phyloP scores from a whole-genome alignment of 2,797 vertebrate species.

The Alfaro cultratus region DNA sequence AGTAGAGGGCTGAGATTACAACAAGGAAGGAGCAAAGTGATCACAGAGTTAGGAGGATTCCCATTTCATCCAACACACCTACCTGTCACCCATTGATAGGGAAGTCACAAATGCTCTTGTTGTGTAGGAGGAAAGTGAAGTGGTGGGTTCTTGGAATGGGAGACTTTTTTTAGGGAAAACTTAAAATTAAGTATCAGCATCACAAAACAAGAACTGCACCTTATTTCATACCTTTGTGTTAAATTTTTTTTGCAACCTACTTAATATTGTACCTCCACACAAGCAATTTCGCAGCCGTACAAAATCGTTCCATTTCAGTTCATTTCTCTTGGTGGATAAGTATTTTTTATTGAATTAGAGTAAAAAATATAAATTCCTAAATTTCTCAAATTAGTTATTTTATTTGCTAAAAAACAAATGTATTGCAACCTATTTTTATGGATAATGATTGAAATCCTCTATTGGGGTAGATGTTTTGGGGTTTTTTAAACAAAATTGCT shows the following conservation, averaged over 20 bases:
- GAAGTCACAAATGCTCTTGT: not conserved
- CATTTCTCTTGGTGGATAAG: not conserved
- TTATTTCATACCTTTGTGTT: not conserved
- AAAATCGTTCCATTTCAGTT: not conserved
- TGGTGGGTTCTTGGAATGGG: not conserved
- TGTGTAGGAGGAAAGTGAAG: not conserved
- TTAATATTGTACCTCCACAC: not conserved
- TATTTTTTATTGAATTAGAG: not conserved
- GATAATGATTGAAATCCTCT: not conserved
- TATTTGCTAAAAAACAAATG: not conserved
- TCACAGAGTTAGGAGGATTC: constrained; percentile 34
- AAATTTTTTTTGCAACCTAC: not conserved
- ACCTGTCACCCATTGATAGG: not conserved
- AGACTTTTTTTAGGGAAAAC: not conserved
- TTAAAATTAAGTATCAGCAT: not conserved
- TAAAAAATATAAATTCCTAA: not conserved
- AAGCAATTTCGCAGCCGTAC: not conserved
- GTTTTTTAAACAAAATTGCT: not conserved
- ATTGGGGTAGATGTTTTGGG: no score
- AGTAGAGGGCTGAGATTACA: constrained; percentile 40
- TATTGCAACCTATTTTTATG: not conserved
- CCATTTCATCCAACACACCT: not conserved
- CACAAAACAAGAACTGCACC: not conserved
- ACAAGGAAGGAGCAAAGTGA: constrained; percentile 37
- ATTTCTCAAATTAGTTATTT: not conserved